Base-by-base conservation (phyloP, 2,113 vertebrate species). In the Psettodes erumei region DNA sequence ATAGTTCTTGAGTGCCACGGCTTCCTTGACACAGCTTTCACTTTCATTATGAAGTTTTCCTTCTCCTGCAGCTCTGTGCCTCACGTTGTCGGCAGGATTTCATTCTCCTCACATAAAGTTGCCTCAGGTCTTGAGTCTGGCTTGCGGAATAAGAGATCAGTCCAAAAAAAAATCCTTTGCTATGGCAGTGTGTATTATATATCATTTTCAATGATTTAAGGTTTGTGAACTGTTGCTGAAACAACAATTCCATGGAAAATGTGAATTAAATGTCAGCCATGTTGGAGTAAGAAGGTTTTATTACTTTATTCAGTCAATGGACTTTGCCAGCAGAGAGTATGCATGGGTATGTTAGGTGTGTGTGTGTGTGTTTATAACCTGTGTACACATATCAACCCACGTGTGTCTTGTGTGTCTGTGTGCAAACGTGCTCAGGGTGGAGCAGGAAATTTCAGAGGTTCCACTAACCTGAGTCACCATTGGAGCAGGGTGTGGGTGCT, bases 401-500 rank as follows among this genome's bases (percentile, higher is more conserved):
- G n/a, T n/a, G n/a, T n/a, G n/a, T n/a, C n/a, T n/a, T n/a, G 30
- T 10, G 37, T 61, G 61, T 56, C 30, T 51, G 82, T 28, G 71
- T 40, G 82, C 1, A 32, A 1, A 38, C 27, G 25, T 25, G n/a
- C 30, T 0, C 35, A 58, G 66, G 82, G 87, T 74, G 80, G 77
- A 84, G 69, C 83, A 80, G 86, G 75, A 86, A 82, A 89, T 86
- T 77, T 77, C 59, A 66, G 21, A 85, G 79, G 87, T 90, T 90
- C 87, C 84, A 69, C 63, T 54, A 62, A 82, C 75, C 81, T 94
- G 89, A 94, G 77, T 94, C 91, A 92, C 65, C 27, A 12, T 47
- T 30, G 38, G 73, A 75, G 59, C 59, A 48, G 58, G 71, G 43
- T 67, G 79, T 77, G 77, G 61, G 50, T 48, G 80, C 79, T 76